These are phyloP conservation scores for Gymnobelideus leadbeateri DNA, from an alignment of 2,113 vertebrate species.

Conservation along the genomic window DNA sequence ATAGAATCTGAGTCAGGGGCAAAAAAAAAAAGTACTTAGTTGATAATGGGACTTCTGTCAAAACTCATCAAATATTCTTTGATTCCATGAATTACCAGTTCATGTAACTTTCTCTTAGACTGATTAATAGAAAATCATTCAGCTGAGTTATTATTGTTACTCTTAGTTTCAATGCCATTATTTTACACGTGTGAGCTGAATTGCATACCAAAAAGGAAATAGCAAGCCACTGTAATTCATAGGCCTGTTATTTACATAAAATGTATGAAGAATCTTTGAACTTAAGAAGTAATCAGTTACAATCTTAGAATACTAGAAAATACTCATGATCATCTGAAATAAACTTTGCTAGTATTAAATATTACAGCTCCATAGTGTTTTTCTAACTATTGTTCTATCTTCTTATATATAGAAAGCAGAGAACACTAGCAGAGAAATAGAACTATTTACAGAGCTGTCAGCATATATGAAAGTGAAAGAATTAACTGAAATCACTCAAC, in stretches of 20 bases:
- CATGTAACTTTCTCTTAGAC: conserved; percentile 31
- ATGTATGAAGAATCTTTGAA: not conserved
- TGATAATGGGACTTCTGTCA: conserved; percentile 63
- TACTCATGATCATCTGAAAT: not conserved
- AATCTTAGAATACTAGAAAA: not conserved
- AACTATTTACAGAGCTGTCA: conserved; percentile 54
- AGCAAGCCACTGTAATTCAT: conserved; percentile 10
- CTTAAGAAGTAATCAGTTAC: conserved; percentile 53
- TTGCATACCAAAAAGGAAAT: conserved; percentile 14
- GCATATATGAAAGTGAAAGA: conserved; percentile 36
- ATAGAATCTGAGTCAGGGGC: conserved; percentile 57
- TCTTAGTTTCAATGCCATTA: not conserved
- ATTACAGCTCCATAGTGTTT: conserved; percentile 43
- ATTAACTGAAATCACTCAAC: conserved; percentile 31
- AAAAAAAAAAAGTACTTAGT: conserved; percentile 68
- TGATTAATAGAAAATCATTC: conserved; percentile 73
- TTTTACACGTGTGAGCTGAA: conserved; percentile 52
- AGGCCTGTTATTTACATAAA: conserved; percentile 12
- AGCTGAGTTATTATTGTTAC: conserved; percentile 62
- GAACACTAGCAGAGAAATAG: conserved; percentile 46
- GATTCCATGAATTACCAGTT: conserved; percentile 64
- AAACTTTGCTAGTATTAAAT: conserved; percentile 31
- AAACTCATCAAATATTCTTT: conserved; percentile 72
- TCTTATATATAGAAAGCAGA: conserved; percentile 21
- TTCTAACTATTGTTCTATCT: conserved; percentile 24